Conservation (phyloP, 2,113 vertebrate species). For the Cephalopterus ornatus region DNA sequence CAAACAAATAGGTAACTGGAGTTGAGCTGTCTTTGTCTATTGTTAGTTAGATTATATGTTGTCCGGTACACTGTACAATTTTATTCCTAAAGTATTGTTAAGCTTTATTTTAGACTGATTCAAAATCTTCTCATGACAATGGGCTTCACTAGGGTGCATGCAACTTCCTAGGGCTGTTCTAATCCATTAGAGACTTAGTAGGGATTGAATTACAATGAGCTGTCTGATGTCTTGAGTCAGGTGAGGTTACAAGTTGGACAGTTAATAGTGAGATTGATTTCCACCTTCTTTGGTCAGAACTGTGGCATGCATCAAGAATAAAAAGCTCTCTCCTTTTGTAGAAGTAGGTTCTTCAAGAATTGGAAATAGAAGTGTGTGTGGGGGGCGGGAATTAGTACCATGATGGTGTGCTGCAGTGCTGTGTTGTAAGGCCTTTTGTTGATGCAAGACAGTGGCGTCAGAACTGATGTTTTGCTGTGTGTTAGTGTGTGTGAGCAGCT, state of each 20-base stretch:
- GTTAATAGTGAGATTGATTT: neutral
- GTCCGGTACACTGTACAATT: neutral
- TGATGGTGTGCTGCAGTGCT: neutral
- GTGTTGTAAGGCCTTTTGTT: neutral
- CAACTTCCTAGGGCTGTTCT: neutral
- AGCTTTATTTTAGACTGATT: neutral
- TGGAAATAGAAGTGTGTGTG: neutral
- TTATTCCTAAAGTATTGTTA: neutral
- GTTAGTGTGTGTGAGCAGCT: neutral
- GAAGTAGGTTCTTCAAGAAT: neutral
- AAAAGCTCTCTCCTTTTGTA: neutral
- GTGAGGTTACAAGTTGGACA: neutral
- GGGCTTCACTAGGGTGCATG: neutral
- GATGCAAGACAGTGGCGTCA: neutral
- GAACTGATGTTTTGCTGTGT: neutral
- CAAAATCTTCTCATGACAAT: neutral
- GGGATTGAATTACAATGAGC: neutral
- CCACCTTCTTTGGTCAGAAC: neutral
- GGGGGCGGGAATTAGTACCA: accelerated
- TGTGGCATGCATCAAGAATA: neutral
- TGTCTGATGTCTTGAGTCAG: neutral
- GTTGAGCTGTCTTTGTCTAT: neutral
- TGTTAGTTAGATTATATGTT: neutral
- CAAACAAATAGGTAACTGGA: neutral
- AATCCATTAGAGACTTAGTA: neutral